Evolutionary conservation across 2,888 invertebrate species (phyloP).

Genomic region (Heliconius sara): DNA sequence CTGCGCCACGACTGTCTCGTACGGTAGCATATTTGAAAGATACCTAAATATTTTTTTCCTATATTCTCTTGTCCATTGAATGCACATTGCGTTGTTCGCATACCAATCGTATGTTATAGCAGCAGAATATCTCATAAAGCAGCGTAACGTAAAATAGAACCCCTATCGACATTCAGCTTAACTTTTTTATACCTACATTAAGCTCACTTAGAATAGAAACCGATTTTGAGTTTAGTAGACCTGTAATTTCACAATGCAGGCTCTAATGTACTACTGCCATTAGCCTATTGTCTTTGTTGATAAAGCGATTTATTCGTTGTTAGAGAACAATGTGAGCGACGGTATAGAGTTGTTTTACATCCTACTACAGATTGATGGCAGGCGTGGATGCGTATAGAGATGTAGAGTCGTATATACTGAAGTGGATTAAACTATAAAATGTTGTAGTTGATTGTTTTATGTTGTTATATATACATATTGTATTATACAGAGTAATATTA

Average conservation of each 20-base stretch:
- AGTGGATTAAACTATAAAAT: neutral
- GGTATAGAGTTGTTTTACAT: conserved; percentile 45
- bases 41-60: neutral
- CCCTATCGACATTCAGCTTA: neutral
- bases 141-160: neutral
- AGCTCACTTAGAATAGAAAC: neutral
- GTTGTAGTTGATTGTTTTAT: neutral
- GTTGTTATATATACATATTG: neutral
- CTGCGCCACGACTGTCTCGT: too few relatives aligned
- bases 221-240: neutral
- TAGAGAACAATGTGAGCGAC: conserved; percentile 44
- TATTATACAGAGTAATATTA: too few relatives aligned
- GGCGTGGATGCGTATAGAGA: conserved; percentile 28
- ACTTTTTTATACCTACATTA: neutral
- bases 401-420: neutral
- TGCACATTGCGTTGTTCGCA: neutral
- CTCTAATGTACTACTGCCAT: conserved; percentile 39
- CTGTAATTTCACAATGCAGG: conserved; percentile 14
- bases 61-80: neutral
- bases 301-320: conserved; percentile 44
- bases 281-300: conserved; percentile 43
- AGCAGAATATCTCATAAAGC: neutral
- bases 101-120: neutral
- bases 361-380: conserved; percentile 37
- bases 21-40: neutral